phyloP scores from a whole-genome alignment of 2,888 invertebrate genomes.

The Perdita meconis region DNA sequence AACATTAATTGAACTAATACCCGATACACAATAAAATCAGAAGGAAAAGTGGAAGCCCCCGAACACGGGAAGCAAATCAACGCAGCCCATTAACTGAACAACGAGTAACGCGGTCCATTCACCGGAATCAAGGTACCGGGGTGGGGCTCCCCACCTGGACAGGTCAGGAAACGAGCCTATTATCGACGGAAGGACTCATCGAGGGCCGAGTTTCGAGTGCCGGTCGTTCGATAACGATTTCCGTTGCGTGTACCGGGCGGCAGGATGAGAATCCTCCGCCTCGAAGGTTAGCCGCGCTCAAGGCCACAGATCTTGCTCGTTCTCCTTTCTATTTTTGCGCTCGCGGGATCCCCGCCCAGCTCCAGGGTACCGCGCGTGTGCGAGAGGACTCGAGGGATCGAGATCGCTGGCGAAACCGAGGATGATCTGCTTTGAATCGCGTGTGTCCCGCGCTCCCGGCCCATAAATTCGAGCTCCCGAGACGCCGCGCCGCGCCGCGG shows the following conservation, averaged over 20 bases:
- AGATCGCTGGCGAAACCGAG: slow-evolving; percentile 14
- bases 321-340: slow-evolving; percentile 53
- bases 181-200: slow-evolving; percentile 53
- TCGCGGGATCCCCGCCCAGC: slow-evolving; percentile 31
- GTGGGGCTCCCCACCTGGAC: slow-evolving; percentile 49
- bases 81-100: neutral
- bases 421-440: slow-evolving; percentile 11
- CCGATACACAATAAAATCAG: too few species aligned
- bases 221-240: slow-evolving; percentile 54
- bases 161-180: slow-evolving; percentile 54
- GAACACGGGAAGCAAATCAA: neutral
- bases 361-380: neutral
- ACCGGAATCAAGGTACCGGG: neutral
- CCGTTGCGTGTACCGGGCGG: slow-evolving; percentile 43
- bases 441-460: neutral
- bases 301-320: slow-evolving; percentile 43
- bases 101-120: slow-evolving; percentile 9
- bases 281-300: slow-evolving; percentile 49
- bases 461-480: slow-evolving; percentile 26
- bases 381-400: neutral
- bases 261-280: slow-evolving; percentile 49
- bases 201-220: slow-evolving; percentile 33
- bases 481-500: slow-evolving; percentile 16
- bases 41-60: neutral
- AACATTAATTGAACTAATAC: too few species aligned